phyloP scores from a whole-genome alignment of 2,113 vertebrate species.

The Chascanopsetta lugubris region DNA sequence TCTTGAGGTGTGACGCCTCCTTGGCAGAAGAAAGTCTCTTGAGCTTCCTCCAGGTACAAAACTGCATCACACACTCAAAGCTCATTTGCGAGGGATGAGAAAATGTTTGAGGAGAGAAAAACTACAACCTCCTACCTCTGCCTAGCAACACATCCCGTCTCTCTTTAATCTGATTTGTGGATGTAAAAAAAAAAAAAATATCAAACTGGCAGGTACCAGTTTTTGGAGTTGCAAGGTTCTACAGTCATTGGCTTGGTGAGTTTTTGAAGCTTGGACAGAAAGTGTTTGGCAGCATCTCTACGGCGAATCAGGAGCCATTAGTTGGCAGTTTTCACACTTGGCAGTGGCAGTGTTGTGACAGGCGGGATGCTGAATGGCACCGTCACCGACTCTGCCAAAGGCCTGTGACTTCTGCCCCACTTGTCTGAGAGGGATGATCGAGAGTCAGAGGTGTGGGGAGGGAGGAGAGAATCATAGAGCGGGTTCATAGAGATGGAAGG shows the following conservation, averaged over 20 bases:
- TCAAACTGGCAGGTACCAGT: constrained; percentile 45
- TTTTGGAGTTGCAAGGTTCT: constrained; percentile 35
- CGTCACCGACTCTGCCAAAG: constrained; percentile 53
- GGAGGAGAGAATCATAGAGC: constrained; percentile 9
- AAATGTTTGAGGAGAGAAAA: neutral
- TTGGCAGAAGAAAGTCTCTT: neutral
- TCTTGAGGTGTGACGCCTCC: neutral
- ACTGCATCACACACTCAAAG: neutral
- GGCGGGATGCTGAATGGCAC: constrained; percentile 55
- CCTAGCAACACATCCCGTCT: constrained; percentile 9
- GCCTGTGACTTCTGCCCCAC: constrained; percentile 59
- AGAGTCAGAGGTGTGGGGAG: neutral
- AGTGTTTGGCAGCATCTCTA: constrained; percentile 32
- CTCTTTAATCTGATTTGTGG: constrained; percentile 15
- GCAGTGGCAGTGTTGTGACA: constrained; percentile 65
- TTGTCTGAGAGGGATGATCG: constrained; percentile 44
- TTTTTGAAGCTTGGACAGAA: constrained; percentile 25
- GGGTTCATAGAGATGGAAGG: constrained; percentile 4
- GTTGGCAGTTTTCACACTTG: constrained; percentile 40
- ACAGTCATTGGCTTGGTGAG: constrained; percentile 33
- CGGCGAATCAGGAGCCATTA: constrained; percentile 43
- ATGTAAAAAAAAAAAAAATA: constrained; percentile 20
- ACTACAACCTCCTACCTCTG: too few species aligned
- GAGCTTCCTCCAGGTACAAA: neutral
- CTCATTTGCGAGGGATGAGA: neutral